phyloP scores from a whole-genome alignment of 2,888 invertebrate genomes.

The Gibbula magus region DNA sequence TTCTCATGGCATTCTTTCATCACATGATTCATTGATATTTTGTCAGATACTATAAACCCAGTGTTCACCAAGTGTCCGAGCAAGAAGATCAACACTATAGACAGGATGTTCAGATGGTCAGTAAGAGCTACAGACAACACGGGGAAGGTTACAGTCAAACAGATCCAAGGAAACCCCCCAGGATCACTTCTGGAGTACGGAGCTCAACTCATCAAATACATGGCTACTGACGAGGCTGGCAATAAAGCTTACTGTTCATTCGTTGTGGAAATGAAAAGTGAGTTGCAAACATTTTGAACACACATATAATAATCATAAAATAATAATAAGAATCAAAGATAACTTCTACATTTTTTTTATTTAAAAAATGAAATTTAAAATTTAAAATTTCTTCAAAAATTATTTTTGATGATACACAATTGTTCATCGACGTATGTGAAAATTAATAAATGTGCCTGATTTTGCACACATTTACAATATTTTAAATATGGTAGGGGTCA shows the following conservation, averaged over 20 bases:
- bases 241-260: constrained; percentile 1
- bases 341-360: too few species aligned
- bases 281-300: too few species aligned
- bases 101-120: not conserved
- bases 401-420: too few species aligned
- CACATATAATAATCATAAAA: too few species aligned
- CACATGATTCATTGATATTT: not conserved
- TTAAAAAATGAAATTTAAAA: too few species aligned
- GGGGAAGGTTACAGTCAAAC: not conserved
- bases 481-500: too few species aligned
- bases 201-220: not conserved
- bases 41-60: not conserved
- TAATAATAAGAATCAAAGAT: too few species aligned
- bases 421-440: too few species aligned
- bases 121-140: not conserved
- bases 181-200: not conserved
- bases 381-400: too few species aligned
- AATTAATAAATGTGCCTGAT: too few species aligned
- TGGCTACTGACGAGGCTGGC: not conserved
- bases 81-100: not conserved
- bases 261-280: not conserved
- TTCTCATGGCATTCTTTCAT: too few species aligned
- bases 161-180: not conserved
- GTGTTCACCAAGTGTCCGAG: constrained; percentile 11
- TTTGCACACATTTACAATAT: too few species aligned